phyloP scores from a whole-genome alignment of 2,888 invertebrate genomes.

The Nomada lathburiana region DNA sequence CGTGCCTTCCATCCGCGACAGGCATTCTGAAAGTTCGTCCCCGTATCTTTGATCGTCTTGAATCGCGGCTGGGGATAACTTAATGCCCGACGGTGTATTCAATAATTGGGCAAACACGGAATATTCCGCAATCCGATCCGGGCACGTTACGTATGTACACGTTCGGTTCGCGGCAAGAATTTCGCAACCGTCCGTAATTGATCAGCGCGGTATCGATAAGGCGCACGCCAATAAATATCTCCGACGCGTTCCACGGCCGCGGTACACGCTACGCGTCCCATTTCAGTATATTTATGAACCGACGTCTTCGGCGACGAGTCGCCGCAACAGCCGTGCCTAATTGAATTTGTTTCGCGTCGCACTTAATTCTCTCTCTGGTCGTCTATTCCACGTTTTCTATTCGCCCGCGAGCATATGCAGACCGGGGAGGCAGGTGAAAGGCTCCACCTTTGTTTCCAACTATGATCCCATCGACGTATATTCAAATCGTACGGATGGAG shows the following conservation, averaged over 20 bases:
- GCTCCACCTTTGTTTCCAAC: slow-evolving; percentile 48
- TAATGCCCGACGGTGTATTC: neutral
- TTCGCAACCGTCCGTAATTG: slow-evolving; percentile 20
- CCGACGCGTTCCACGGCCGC: slow-evolving; percentile 19
- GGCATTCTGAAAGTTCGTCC: slow-evolving; percentile 13
- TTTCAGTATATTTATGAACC: slow-evolving; percentile 40
- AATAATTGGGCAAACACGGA: neutral
- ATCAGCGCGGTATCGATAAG: slow-evolving; percentile 34
- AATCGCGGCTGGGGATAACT: neutral
- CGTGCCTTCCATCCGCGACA: neutral
- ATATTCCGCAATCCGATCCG: neutral
- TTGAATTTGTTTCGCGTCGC: slow-evolving; percentile 7
- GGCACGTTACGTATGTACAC: no score
- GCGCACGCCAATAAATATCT: slow-evolving; percentile 32
- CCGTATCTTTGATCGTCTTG: neutral
- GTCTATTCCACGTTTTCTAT: slow-evolving; percentile 22
- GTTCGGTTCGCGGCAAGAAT: neutral
- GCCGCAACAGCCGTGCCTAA: neutral
- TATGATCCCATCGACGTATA: slow-evolving; percentile 67
- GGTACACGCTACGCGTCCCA: slow-evolving; percentile 31
- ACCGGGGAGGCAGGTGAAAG: slow-evolving; percentile 64
- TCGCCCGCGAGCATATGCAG: slow-evolving; percentile 35
- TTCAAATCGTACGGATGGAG: slow-evolving; percentile 44
- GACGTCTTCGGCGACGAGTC: slow-evolving; percentile 17
- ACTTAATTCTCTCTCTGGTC: slow-evolving; percentile 20